Evolutionary conservation across 2,888 invertebrate genomes (phyloP).

Genomic region (Sylvicola cinctus): DNA sequence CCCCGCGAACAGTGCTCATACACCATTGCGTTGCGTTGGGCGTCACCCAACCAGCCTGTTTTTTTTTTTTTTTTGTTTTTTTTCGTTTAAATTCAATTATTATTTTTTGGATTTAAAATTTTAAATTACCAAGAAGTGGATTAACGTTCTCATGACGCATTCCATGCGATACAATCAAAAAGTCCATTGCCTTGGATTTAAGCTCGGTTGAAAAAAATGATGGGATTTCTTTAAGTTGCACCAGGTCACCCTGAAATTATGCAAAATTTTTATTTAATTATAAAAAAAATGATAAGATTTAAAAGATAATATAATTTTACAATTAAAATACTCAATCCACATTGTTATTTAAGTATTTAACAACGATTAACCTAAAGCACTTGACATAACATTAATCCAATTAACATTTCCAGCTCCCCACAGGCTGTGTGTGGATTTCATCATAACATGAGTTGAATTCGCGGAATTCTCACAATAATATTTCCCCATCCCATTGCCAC

Average conservation of each 20-base stretch:
- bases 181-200: conserved; percentile 59
- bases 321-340: background rate
- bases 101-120: background rate
- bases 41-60: conserved; percentile 54
- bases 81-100: background rate
- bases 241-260: conserved; percentile 59
- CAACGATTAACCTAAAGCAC: background rate
- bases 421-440: too few species aligned
- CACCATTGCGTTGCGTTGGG: conserved; percentile 57
- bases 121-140: conserved; percentile 47
- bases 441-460: too few species aligned
- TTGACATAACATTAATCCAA: too few species aligned
- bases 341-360: background rate
- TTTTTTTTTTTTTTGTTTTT: background rate
- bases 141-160: conserved; percentile 82
- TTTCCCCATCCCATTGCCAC: too few species aligned
- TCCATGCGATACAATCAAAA: conserved; percentile 59
- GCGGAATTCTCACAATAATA: too few species aligned
- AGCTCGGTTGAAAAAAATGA: conserved; percentile 42
- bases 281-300: background rate
- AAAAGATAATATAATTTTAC: background rate
- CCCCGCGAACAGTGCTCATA: conserved; percentile 77
- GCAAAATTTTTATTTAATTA: background rate
- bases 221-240: conserved; percentile 64
- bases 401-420: too few species aligned